Conservation (phyloP, 1,140 invertebrate species). For the Pogonomyrmex barbatus region DNA sequence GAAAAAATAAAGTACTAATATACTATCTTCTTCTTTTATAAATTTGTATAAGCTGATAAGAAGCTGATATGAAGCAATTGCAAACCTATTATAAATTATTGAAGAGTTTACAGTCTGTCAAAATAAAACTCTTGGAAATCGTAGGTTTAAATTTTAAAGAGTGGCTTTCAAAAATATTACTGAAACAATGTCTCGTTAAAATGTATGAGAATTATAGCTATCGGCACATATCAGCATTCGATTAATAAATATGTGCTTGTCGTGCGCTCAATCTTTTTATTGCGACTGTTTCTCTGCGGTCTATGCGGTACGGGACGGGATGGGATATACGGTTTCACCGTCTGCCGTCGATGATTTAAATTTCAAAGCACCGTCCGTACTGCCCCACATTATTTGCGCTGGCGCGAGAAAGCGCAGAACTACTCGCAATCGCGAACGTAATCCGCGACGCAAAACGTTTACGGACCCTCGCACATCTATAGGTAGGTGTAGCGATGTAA, state of each 20-base stretch:
- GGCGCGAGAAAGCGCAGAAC: slow-evolving; percentile 29
- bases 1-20: neutral
- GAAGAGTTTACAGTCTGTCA: neutral
- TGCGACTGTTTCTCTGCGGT: neutral
- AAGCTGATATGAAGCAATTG: too few relatives aligned
- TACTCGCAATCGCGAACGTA: slow-evolving; percentile 40
- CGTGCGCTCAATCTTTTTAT: slow-evolving; percentile 25
- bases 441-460: slow-evolving; percentile 48
- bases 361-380: slow-evolving; percentile 32
- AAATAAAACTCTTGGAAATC: neutral
- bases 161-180: neutral
- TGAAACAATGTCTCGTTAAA: slow-evolving; percentile 38
- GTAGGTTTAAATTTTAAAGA: too few relatives aligned
- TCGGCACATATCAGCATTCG: neutral
- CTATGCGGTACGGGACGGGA: neutral
- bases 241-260: slow-evolving; percentile 48
- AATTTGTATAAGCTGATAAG: neutral
- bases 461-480: neutral
- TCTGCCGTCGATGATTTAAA: slow-evolving; percentile 53
- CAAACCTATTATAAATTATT: neutral
- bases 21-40: neutral
- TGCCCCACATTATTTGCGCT: slow-evolving; percentile 23
- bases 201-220: slow-evolving; percentile 8
- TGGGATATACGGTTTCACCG: slow-evolving; percentile 17
- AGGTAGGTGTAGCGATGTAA: slow-evolving; percentile 27